Percentiles rank a stretch among this genome's conserved stretches.
phyloP scores from a whole-genome alignment of 2,888 invertebrate species.

The Perithous albicinctus region DNA sequence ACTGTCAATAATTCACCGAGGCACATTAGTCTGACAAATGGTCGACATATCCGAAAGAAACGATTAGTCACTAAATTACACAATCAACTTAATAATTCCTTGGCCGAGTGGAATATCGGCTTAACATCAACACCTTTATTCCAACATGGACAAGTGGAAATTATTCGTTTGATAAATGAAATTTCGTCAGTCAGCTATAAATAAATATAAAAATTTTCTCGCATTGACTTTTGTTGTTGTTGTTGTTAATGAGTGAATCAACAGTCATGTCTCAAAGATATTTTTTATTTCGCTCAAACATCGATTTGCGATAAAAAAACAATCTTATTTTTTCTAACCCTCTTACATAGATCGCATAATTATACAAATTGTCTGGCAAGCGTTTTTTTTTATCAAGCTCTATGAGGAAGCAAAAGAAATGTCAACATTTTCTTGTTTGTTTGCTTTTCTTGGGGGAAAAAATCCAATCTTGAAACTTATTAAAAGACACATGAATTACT shows the following conservation, averaged over 20 bases:
- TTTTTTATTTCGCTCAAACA: neutral
- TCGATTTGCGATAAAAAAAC: neutral
- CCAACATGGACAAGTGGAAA: neutral
- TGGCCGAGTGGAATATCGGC: neutral
- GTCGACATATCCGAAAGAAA: neutral
- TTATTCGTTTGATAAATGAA: neutral
- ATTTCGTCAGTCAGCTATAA: neutral
- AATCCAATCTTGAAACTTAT: no score
- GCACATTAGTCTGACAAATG: neutral
- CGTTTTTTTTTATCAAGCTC: no score
- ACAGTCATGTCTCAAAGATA: slow-evolving; percentile 7
- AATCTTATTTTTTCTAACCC: no score
- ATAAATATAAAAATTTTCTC: neutral
- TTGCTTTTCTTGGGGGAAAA: no score
- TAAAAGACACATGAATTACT: no score
- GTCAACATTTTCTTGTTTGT: no score
- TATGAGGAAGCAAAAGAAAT: no score
- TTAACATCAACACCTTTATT: neutral
- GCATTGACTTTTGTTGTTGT: neutral
- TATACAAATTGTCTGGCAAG: no score
- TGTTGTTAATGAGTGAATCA: neutral
- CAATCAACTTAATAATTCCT: neutral
- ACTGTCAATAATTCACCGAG: neutral
- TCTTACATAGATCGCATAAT: no score
- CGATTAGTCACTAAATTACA: neutral